Evolutionary conservation across 1,140 invertebrate species (phyloP).

Genomic region (Dendroctonus ponderosae): DNA sequence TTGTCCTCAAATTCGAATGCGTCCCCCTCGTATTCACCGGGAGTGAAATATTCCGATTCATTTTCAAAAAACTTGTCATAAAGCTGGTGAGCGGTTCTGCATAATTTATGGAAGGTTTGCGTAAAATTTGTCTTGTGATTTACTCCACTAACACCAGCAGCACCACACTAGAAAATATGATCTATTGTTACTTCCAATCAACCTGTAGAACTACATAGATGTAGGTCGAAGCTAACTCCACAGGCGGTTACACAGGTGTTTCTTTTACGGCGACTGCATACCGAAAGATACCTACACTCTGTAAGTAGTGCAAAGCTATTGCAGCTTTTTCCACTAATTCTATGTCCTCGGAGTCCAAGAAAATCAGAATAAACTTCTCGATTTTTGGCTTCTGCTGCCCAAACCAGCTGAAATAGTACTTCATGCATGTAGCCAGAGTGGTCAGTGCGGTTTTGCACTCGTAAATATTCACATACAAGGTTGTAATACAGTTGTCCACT

Average conservation of each 20-base stretch:
- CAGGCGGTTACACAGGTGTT: no score
- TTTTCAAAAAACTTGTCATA: constrained; percentile 35
- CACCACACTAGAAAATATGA: constrained; percentile 8
- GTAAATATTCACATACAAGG: constrained; percentile 12
- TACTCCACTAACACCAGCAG: constrained; percentile 33
- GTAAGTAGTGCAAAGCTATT: constrained; percentile 33
- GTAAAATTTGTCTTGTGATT: constrained; percentile 37
- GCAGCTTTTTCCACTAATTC: constrained; percentile 22
- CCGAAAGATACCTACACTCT: constrained; percentile 21
- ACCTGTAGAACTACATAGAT: no score
- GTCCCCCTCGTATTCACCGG: constrained; percentile 14
- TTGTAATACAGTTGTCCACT: constrained; percentile 28
- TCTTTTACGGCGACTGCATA: background rate
- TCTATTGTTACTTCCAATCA: no score
- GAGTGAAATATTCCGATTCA: constrained; percentile 30
- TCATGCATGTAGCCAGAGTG: constrained; percentile 21
- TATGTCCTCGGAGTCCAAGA: constrained; percentile 21
- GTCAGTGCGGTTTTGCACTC: constrained; percentile 21
- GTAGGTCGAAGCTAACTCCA: no score
- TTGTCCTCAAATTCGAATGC: constrained; percentile 31
- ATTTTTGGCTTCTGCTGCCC: constrained; percentile 25
- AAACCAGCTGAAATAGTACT: constrained; percentile 33
- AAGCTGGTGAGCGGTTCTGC: constrained; percentile 33
- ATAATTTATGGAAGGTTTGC: constrained; percentile 33
- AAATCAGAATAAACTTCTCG: constrained; percentile 20